A percentile compares a stretch with the other conserved stretches of the same genome.
These are phyloP conservation scores for Catocala nupta DNA, from an alignment of 2,888 invertebrate genomes.

Conservation along the genomic window DNA sequence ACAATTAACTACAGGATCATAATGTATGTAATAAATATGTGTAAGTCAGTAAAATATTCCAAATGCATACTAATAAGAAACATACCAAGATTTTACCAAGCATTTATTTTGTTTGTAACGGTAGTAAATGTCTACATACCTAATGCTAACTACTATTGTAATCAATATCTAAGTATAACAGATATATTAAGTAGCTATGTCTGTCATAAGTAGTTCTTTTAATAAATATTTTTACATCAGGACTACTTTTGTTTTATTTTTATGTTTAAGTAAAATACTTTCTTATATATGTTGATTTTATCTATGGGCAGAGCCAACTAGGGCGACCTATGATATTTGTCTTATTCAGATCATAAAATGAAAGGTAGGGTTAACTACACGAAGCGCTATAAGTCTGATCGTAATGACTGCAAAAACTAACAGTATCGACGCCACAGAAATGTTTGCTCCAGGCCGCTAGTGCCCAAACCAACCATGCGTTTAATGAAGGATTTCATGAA, in stretches of 20 bases:
- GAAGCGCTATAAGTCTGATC: too few relatives aligned
- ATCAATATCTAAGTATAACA: slow-evolving; percentile 20
- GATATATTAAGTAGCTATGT: slow-evolving; percentile 6
- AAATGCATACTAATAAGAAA: background rate
- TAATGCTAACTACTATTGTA: slow-evolving; percentile 8
- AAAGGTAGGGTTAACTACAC: too few relatives aligned
- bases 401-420: too few relatives aligned
- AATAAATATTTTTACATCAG: slow-evolving; percentile 23
- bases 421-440: too few relatives aligned
- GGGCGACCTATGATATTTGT: too few relatives aligned
- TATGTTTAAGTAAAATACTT: background rate
- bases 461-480: too few relatives aligned
- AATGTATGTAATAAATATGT: background rate
- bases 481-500: too few relatives aligned
- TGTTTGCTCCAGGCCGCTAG: too few relatives aligned
- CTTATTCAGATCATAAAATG: too few relatives aligned
- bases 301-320: too few relatives aligned
- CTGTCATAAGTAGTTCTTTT: slow-evolving; percentile 20
- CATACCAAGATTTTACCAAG: slow-evolving; percentile 7
- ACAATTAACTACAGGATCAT: background rate
- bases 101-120: slow-evolving; percentile 13
- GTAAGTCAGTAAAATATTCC: background rate
- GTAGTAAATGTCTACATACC: slow-evolving; percentile 11
- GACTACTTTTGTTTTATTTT: slow-evolving; percentile 4
- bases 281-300: too few relatives aligned